Conservation (phyloP, 2,797 vertebrate species). For the Acanthiza pusilla region DNA sequence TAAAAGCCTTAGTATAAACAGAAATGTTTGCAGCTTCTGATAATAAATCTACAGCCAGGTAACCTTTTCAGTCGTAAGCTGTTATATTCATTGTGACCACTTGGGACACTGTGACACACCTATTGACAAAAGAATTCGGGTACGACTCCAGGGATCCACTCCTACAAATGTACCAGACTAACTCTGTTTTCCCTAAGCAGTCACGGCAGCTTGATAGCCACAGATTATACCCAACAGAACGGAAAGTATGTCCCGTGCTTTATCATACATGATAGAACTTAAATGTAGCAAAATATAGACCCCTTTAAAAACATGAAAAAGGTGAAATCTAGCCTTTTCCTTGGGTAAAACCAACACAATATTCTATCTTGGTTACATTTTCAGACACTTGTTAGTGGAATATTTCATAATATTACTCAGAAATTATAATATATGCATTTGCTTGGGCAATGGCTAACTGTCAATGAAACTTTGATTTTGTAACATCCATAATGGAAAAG, state of each 20-base stretch:
- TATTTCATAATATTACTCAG: not conserved
- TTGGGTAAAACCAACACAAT: not conserved
- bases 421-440: not conserved
- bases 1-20: not conserved
- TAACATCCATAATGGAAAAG: not conserved
- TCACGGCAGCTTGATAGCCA: not conserved
- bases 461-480: not conserved
- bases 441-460: not conserved
- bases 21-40: not conserved
- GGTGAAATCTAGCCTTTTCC: not conserved
- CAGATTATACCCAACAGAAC: accelerated
- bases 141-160: not conserved
- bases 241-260: accelerated
- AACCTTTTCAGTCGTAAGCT: not conserved
- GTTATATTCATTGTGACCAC: not conserved
- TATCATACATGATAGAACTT: not conserved
- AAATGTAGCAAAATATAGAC: not conserved
- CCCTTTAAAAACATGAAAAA: not conserved
- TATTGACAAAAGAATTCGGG: not conserved
- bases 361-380: not conserved
- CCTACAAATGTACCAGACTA: not conserved
- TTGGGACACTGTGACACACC: not conserved
- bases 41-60: not conserved
- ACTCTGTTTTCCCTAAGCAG: not conserved
- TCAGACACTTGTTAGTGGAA: not conserved